phyloP scores from a whole-genome alignment of 2,113 vertebrate species.

The Pogonocichla stellata region DNA sequence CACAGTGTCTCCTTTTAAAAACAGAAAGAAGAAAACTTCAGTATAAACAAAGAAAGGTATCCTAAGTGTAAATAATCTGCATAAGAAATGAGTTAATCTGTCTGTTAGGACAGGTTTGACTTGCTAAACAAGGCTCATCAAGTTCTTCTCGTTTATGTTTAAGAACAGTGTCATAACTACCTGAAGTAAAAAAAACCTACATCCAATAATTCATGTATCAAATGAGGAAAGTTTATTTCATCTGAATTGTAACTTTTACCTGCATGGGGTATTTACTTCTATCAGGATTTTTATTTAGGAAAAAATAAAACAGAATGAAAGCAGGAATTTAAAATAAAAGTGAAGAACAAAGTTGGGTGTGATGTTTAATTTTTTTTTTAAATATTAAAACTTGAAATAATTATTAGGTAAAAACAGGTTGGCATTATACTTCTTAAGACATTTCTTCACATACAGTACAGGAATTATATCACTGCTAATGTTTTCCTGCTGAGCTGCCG shows the following conservation, averaged over 20 bases:
- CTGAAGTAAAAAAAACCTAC: neutral
- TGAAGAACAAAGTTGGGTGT: constrained; percentile 18
- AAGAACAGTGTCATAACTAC: neutral
- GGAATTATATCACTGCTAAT: constrained; percentile 73
- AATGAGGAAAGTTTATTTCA: constrained; percentile 14
- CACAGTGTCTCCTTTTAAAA: constrained; percentile 29
- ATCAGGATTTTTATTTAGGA: constrained; percentile 37
- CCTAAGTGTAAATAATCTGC: constrained; percentile 12
- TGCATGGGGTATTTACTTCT: neutral
- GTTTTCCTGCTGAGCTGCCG: constrained; percentile 69
- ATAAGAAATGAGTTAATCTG: constrained; percentile 1
- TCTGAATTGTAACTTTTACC: constrained; percentile 22
- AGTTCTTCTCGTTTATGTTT: constrained; percentile 12
- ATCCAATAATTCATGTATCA: neutral
- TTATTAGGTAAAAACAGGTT: constrained; percentile 42
- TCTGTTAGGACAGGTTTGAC: constrained; percentile 39
- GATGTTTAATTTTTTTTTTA: neutral
- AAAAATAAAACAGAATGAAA: constrained; percentile 25
- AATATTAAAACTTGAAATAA: constrained; percentile 20
- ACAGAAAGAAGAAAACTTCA: neutral
- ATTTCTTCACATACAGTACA: constrained; percentile 64
- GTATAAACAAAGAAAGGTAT: constrained; percentile 8
- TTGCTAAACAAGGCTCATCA: neutral
- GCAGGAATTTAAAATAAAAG: constrained; percentile 35
- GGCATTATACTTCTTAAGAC: constrained; percentile 58